Conservation (phyloP, 2,888 invertebrate genomes). For the Meandrusa payeni region DNA sequence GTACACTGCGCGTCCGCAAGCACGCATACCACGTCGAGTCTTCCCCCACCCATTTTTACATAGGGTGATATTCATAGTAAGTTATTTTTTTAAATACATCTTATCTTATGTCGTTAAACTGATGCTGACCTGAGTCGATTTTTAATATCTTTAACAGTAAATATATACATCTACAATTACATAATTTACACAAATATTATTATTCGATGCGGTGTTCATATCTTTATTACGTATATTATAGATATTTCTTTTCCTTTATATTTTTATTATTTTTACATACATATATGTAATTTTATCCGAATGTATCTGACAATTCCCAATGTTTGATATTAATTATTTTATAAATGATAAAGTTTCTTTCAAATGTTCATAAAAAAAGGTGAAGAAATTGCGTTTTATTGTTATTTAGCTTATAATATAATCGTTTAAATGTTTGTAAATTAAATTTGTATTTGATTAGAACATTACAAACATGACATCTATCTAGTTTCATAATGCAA, state of each 20-base stretch:
- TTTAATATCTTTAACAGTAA: background rate
- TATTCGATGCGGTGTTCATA: background rate
- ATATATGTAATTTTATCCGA: background rate
- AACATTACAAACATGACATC: no score
- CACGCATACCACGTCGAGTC: slow-evolving; percentile 27
- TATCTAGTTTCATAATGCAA: no score
- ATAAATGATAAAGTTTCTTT: background rate
- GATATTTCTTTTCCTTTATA: no score
- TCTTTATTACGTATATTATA: no score
- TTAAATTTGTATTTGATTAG: no score
- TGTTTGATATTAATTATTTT: slow-evolving; percentile 1
- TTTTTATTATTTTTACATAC: no score
- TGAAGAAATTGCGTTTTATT: no score
- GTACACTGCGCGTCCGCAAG: slow-evolving; percentile 5
- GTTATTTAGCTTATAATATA: no score
- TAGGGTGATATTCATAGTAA: slow-evolving; percentile 26
- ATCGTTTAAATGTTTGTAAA: no score
- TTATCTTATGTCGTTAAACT: background rate
- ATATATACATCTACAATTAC: background rate
- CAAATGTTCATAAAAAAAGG: background rate
- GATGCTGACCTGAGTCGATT: background rate
- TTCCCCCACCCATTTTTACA: slow-evolving; percentile 36
- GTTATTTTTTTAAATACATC: slow-evolving; percentile 2
- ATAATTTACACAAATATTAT: background rate
- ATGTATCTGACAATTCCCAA: background rate